A percentile compares a stretch with the other conserved stretches of the same genome.
Conservation (phyloP, 1,140 invertebrate species). For the Zaprionus ghesquierei region DNA sequence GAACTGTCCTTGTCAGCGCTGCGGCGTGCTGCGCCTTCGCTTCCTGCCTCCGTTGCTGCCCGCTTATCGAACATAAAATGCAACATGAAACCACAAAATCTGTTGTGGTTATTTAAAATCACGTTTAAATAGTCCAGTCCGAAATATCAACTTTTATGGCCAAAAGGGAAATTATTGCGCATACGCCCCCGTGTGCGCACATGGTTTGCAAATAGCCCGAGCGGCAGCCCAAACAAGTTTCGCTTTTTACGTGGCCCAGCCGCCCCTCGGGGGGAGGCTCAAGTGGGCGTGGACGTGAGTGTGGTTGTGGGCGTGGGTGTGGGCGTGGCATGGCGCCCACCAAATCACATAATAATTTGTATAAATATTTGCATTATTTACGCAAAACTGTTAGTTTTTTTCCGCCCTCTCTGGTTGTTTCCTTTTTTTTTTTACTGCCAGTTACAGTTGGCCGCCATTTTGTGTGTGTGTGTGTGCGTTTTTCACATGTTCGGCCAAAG, state of each 20-base stretch:
- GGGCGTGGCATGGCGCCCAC: background rate
- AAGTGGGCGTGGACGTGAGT: no score
- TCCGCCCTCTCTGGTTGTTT: background rate
- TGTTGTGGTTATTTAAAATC: conserved; percentile 77
- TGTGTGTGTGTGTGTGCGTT: background rate
- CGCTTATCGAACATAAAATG: conserved; percentile 71
- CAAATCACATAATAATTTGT: conserved; percentile 74
- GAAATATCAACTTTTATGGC: conserved; percentile 71
- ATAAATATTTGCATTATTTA: conserved; percentile 75
- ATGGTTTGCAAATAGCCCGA: conserved; percentile 22
- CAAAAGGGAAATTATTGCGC: conserved; percentile 71
- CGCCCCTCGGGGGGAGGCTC: background rate
- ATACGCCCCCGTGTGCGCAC: conserved; percentile 32
- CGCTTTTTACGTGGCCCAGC: conserved; percentile 23
- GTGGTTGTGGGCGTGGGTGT: background rate
- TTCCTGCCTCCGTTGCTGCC: conserved; percentile 3
- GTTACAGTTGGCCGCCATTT: conserved; percentile 6
- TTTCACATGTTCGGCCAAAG: conserved; percentile 5
- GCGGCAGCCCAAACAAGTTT: conserved; percentile 17
- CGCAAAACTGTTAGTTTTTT: conserved; percentile 40
- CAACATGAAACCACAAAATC: conserved; percentile 76
- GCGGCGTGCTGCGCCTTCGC: background rate
- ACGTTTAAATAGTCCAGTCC: conserved; percentile 67
- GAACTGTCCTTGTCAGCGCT: conserved; percentile 15
- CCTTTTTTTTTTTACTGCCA: conserved; percentile 10